These are phyloP conservation scores for Drosophila subsilvestris DNA, from an alignment of 2,888 invertebrate species.

Conservation along the genomic window DNA sequence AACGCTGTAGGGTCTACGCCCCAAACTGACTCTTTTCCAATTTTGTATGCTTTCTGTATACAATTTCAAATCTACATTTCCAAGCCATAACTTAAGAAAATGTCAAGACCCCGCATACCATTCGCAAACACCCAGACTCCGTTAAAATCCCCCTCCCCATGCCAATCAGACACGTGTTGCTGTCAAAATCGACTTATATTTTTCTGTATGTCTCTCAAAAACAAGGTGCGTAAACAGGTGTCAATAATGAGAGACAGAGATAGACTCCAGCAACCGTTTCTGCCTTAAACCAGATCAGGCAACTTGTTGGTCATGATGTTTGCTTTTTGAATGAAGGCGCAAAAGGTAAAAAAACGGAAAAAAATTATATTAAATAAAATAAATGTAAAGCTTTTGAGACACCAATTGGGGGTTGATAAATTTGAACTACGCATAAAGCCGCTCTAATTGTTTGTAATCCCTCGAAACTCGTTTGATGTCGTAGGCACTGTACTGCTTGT, in stretches of 20 bases:
- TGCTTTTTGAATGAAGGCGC: constrained; percentile 20
- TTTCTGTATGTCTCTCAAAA: constrained; percentile 22
- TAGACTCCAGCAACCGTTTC: constrained; percentile 3
- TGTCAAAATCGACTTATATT: constrained; percentile 1
- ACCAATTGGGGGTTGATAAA: constrained; percentile 42
- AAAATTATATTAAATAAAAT: constrained; percentile 27
- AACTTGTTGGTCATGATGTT: constrained; percentile 52
- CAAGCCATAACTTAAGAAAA: background rate
- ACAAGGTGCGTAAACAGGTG: constrained; percentile 66
- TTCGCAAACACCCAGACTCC: constrained; percentile 37
- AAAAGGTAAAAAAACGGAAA: constrained; percentile 7
- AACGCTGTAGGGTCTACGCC: too few species aligned
- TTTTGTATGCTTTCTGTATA: background rate
- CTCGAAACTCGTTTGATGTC: constrained; percentile 28
- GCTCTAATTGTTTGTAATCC: constrained; percentile 71
- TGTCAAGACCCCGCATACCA: constrained; percentile 24
- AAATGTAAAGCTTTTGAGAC: constrained; percentile 50
- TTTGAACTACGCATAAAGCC: constrained; percentile 55
- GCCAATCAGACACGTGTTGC: constrained; percentile 37
- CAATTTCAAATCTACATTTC: background rate
- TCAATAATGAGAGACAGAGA: constrained; percentile 48
- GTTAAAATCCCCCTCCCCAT: constrained; percentile 13
- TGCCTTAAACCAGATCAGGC: constrained; percentile 41
- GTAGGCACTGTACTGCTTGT: constrained; percentile 31
- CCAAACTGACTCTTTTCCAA: background rate